Conservation (phyloP, 2,888 invertebrate species). For the Allacma fusca region DNA sequence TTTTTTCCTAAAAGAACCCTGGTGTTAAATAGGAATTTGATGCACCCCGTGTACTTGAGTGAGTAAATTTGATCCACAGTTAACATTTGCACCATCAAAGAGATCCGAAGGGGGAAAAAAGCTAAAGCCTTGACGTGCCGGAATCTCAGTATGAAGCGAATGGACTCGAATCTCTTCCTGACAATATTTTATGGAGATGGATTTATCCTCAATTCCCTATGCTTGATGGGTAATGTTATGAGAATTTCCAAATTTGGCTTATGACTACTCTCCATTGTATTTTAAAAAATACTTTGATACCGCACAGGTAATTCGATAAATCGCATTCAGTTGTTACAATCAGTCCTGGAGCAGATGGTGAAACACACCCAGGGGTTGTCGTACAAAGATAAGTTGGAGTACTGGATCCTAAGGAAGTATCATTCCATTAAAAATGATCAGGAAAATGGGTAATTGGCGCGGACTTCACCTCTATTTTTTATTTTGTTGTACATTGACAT, state of each 20-base stretch:
- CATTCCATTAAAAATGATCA: neutral
- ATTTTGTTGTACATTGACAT: neutral
- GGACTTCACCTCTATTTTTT: neutral
- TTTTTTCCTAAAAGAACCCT: too few species aligned
- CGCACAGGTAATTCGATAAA: neutral
- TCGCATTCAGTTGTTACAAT: neutral
- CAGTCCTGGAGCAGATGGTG: neutral
- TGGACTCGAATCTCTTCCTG: constrained; percentile 48
- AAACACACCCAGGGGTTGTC: neutral
- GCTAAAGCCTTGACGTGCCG: constrained; percentile 49
- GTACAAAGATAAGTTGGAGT: neutral
- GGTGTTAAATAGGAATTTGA: too few species aligned
- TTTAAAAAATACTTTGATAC: too few species aligned
- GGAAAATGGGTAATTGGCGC: neutral
- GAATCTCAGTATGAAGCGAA: constrained; percentile 48
- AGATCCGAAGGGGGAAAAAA: constrained; percentile 49
- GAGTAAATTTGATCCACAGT: too few species aligned
- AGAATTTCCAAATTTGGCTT: constrained; percentile 43
- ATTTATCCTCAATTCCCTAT: constrained; percentile 24
- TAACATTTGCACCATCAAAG: constrained; percentile 51
- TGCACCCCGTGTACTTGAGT: too few species aligned
- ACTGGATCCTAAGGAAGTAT: neutral
- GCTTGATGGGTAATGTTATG: neutral
- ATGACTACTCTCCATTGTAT: constrained; percentile 42
- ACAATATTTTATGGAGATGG: constrained; percentile 49